Evolutionary conservation across 2,797 vertebrate genomes (phyloP), one percentile per base, ranked within the genome.

Genomic region (Varecia variegata): DNA sequence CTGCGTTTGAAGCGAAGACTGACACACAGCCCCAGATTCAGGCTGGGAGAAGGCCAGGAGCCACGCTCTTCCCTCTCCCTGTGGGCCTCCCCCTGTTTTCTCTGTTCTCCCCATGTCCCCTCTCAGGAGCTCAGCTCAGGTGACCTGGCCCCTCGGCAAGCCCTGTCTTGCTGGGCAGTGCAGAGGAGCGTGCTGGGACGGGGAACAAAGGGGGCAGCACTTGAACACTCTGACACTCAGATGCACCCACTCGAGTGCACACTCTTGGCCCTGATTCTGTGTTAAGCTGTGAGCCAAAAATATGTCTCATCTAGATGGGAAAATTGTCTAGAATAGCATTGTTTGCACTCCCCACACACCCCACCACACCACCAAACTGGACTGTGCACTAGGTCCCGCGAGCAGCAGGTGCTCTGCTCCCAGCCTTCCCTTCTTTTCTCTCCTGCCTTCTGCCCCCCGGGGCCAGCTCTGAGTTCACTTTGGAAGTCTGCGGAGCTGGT

Each of bases 261-360:
- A 67, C 62, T 65, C 40, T 68, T 89, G 90, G 90, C 92, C 60
- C 43, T 60, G 40, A 85, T 68, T 88, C 96, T 73, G 30, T 67
- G 47, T 79, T 58, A 86, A 93, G 30, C 82, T 90, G 60, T 38
- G 25, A 92, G 93, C 80, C 80, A 94, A 93, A 93, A 96, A 88
- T 62, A 62, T 83, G 43, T 88, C 88, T 94, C 77, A 35, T 73
- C 27, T 40, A 91, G 35, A 88, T 23, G 9, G 88, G 50, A 80
- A 88, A 92, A 84, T 67, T 76, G 60, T 86, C 83, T 67, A 62
- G 52, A 92, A 80, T 58, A 93, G 80, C 62, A 82, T 21, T 68
- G 54, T 93, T 83, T 91, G 52, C 73, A 88, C 40, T 52, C 65
- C 32, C 82, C n/a, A 43, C 60, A 23, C 32, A 35, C 23, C 14